Evolutionary conservation across 2,797 vertebrate species (phyloP).

Genomic region (Acropternis orthonyx): DNA sequence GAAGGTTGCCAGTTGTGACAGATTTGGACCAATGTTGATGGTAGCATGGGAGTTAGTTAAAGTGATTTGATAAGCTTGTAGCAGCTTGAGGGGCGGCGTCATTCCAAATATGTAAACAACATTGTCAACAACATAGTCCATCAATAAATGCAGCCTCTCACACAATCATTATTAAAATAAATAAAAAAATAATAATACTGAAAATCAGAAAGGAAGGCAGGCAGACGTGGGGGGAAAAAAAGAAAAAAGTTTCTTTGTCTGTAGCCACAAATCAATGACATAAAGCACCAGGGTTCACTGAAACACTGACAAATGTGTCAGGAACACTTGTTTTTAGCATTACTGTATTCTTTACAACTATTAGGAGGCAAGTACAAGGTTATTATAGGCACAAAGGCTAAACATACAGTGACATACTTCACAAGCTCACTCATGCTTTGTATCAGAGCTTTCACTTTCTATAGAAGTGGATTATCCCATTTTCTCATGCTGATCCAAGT

Average conservation of each 20-base stretch:
- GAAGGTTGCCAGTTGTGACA: conserved; percentile 79
- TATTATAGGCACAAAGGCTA: conserved; percentile 23
- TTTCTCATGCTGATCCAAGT: conserved; percentile 53
- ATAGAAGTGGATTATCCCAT: conserved; percentile 37
- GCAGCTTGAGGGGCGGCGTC: conserved; percentile 75
- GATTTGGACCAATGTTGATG: conserved; percentile 73
- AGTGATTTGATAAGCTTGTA: conserved; percentile 74
- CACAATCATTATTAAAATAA: conserved; percentile 41
- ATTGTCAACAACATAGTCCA: conserved; percentile 65
- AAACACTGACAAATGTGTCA: conserved; percentile 49
- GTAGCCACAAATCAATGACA: conserved; percentile 50
- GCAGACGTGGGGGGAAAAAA: not conserved
- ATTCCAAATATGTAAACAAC: conserved; percentile 74
- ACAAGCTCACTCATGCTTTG: conserved; percentile 21
- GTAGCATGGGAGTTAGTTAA: conserved; percentile 69
- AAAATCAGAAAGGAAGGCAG: not conserved
- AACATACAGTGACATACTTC: conserved; percentile 24
- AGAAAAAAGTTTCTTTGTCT: conserved; percentile 8
- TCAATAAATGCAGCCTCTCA: conserved; percentile 44
- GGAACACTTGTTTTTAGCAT: conserved; percentile 18
- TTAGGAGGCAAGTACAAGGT: conserved; percentile 7
- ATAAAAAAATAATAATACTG: not conserved
- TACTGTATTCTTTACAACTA: conserved; percentile 24
- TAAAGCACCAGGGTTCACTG: conserved; percentile 17
- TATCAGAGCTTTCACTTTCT: conserved; percentile 31